Base-by-base conservation (phyloP, 2,888 invertebrate genomes). In the Sphecodes monilicornis region DNA sequence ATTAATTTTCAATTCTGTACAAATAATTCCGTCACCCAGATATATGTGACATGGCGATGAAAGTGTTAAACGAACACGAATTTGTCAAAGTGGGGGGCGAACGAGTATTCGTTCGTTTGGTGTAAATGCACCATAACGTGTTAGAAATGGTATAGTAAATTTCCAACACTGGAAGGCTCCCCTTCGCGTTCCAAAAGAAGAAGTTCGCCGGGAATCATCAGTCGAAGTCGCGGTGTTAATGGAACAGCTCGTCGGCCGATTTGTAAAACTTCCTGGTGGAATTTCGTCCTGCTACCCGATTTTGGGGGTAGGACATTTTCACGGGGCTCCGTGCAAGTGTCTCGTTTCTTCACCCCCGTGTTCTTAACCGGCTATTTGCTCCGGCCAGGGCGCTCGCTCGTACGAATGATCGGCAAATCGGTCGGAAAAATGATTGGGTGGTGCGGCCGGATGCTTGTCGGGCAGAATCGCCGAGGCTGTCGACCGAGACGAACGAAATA, bases 241-340 rank as follows among this genome's bases (percentile, higher is more conserved):
- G 29, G 57, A 60, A 60, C 39, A 22, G 16, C 57, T 69, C 43
- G 32, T 26, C 18, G 26, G 16, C 3, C 70, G 29, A 70, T 70
- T 70, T 70, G 50, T 68, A 78, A 73, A 78, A 78, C 71, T 80
- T 81, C 76, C 26, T 36, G 22, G 29, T 32, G 70, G 46, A 60
- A 43, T 74, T 60, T 22, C 26, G 29, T 16, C 29, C 16, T 50
- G 50, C 50, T 50, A 50, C n/a, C 50, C 43, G 16, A 13, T 3
- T 3, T 43, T 16, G 26, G 26, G 66, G 66, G 29, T 11, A 10
- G 39, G 78, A 87, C 87, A 91, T 91, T 91, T 90, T 81, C 89
- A 89, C 86, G 76, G 77, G 26, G 72, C 80, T 84, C 86, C 80
- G 88, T 50, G 50, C 90, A 89, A 92, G 91, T 89, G 89, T 90